A percentile compares a stretch with the other conserved stretches of the same genome.
phyloP scores from a whole-genome alignment of 2,888 invertebrate species.

The Melanchra persicariae region DNA sequence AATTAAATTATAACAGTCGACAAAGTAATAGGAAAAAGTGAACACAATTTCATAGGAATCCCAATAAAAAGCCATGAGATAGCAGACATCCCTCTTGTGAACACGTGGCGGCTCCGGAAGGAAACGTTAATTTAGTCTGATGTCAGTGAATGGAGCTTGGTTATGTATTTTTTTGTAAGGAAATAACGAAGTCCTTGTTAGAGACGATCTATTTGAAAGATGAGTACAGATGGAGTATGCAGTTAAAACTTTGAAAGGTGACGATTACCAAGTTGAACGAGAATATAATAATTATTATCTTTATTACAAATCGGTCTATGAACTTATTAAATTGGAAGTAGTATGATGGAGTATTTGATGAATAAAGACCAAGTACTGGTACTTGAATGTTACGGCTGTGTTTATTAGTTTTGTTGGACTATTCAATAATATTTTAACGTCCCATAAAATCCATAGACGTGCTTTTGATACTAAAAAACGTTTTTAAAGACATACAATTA shows the following conservation, averaged over 20 bases:
- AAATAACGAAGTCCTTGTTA: conserved; percentile 50
- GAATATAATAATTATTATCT: conserved; percentile 17
- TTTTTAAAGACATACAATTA: not conserved
- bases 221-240: not conserved
- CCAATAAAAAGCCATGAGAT: conserved; percentile 63
- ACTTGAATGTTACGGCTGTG: conserved; percentile 1
- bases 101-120: conserved; percentile 80
- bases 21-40: conserved; percentile 54
- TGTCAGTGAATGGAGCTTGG: conserved; percentile 71
- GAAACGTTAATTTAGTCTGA: conserved; percentile 76
- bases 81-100: conserved; percentile 68
- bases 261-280: conserved; percentile 13
- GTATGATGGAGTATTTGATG: conserved; percentile 22
- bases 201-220: conserved; percentile 30
- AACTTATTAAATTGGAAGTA: conserved; percentile 23
- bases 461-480: not conserved
- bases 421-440: not conserved
- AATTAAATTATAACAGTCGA: conserved; percentile 46
- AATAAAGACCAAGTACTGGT: conserved; percentile 16
- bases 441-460: conserved; percentile 22
- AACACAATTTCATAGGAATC: conserved; percentile 67
- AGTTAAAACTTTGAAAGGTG: conserved; percentile 14
- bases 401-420: not conserved
- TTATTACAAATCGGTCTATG: conserved; percentile 10
- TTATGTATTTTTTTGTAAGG: conserved; percentile 47